Evolutionary conservation across 64 coral and sea anemone genomes (phyloP).

Genomic region (Anthopleura sola): DNA sequence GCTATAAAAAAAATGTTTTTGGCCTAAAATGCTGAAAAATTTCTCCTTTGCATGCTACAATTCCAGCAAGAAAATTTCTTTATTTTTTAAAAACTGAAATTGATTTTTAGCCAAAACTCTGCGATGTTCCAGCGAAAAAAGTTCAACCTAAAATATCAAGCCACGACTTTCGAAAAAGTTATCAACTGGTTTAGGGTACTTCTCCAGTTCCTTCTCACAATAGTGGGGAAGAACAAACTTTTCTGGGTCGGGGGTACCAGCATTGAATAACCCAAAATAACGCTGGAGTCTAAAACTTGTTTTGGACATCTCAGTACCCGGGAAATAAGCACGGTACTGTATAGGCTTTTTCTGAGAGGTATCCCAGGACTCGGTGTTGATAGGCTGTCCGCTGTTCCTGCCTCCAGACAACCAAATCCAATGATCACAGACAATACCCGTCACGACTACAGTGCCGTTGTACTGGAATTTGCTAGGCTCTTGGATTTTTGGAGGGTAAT

Average conservation of each 20-base stretch:
- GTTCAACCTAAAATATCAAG: background rate
- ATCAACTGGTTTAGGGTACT: background rate
- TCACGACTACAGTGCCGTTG: background rate
- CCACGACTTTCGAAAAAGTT: background rate
- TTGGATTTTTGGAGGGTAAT: background rate
- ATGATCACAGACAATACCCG: background rate
- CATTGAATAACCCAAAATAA: background rate
- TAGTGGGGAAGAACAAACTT: background rate
- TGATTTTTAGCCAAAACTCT: too few relatives aligned
- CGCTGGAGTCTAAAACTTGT: background rate
- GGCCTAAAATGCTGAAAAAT: too few relatives aligned
- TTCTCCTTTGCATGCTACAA: too few relatives aligned
- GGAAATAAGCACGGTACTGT: background rate
- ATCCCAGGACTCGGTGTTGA: background rate
- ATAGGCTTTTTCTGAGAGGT: background rate
- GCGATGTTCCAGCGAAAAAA: background rate
- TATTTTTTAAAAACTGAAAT: too few relatives aligned
- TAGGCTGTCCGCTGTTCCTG: background rate
- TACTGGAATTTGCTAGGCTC: background rate
- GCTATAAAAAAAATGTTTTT: too few relatives aligned
- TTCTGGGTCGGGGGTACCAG: constrained; percentile 3
- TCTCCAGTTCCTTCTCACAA: background rate
- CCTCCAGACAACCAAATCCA: constrained; percentile 1
- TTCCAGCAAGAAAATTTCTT: too few relatives aligned
- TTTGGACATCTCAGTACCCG: background rate